Conservation (phyloP, 1,140 invertebrate species). For the Fopius arisanus region DNA sequence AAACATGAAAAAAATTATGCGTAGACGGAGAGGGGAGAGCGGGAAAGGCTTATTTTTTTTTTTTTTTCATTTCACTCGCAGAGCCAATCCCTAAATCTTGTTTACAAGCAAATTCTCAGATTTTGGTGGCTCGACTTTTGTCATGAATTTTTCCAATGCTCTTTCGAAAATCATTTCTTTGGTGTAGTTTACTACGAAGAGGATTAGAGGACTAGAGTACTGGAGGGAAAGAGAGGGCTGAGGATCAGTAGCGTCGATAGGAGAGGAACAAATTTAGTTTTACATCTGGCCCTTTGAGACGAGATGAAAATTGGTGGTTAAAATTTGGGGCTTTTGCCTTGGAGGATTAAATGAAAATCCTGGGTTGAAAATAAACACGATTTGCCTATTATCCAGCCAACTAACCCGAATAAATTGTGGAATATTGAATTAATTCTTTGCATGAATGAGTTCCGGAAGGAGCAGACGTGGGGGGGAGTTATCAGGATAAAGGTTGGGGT, state of each 20-base stretch:
- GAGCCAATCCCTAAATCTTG: constrained; percentile 60
- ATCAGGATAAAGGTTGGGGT: not conserved
- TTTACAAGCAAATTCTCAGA: constrained; percentile 57
- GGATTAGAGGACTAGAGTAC: not conserved
- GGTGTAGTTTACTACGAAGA: not conserved
- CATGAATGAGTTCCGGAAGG: not conserved
- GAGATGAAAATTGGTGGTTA: too few species aligned
- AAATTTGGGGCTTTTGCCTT: too few species aligned
- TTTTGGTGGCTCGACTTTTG: constrained; percentile 46
- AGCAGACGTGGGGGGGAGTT: not conserved
- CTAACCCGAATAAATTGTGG: not conserved
- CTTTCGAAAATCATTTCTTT: not conserved
- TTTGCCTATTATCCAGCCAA: not conserved
- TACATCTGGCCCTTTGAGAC: too few species aligned
- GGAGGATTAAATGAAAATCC: too few species aligned
- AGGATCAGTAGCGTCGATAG: too few species aligned
- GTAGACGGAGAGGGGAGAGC: not conserved
- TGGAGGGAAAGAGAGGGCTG: too few species aligned
- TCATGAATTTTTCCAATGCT: not conserved
- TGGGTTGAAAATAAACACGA: not conserved
- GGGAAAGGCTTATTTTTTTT: constrained; percentile 51
- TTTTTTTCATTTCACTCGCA: constrained; percentile 4
- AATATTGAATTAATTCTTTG: not conserved
- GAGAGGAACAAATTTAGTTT: too few species aligned
- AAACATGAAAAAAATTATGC: constrained; percentile 45